Conservation (phyloP, 2,113 vertebrate genomes). For the Heliornis fulica region DNA sequence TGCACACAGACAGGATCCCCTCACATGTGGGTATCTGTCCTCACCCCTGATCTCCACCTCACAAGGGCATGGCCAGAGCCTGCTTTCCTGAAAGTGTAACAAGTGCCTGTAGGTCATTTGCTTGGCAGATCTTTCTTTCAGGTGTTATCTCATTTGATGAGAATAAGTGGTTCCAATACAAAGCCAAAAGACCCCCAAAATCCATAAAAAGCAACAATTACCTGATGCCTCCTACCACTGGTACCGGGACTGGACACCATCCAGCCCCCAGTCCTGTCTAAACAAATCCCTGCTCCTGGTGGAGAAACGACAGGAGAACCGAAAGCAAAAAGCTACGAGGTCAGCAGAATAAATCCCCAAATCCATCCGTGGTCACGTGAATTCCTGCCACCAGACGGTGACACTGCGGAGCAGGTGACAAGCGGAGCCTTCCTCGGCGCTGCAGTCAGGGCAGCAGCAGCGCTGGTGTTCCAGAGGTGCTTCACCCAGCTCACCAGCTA, state of each 20-base stretch:
- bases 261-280: background rate
- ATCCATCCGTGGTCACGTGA: background rate
- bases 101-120: background rate
- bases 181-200: background rate
- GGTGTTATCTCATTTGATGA: background rate
- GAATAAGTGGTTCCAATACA: background rate
- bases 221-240: background rate
- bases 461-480: constrained; percentile 24
- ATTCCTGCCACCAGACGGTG: background rate
- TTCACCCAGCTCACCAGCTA: constrained; percentile 35
- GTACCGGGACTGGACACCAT: background rate
- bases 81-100: background rate
- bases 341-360: constrained; percentile 20
- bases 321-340: background rate
- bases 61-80: background rate
- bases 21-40: background rate
- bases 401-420: constrained; percentile 16
- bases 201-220: background rate
- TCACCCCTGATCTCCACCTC: background rate
- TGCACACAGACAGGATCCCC: background rate
- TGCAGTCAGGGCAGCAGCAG: background rate
- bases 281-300: background rate
- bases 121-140: background rate
- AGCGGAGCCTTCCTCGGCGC: constrained; percentile 4
- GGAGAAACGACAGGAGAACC: constrained; percentile 9